phyloP scores from a whole-genome alignment of 1,140 invertebrate species.

The Andrena cerasifolii region DNA sequence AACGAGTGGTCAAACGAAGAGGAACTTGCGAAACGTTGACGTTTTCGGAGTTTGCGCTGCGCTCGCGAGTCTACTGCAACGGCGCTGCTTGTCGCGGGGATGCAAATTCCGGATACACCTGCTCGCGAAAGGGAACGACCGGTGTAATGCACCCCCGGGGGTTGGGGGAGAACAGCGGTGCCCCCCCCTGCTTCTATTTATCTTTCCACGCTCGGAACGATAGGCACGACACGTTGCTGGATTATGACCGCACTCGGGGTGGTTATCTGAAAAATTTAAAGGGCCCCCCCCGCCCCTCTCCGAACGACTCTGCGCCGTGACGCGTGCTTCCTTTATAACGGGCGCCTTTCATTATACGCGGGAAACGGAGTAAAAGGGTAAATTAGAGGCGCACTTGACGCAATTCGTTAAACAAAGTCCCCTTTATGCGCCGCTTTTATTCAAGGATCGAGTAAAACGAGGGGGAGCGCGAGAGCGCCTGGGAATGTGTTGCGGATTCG shows the following conservation, averaged over 20 bases:
- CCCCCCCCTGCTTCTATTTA: conserved; percentile 22
- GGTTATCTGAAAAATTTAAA: conserved; percentile 42
- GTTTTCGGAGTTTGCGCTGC: neutral
- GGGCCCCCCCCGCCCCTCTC: too few species aligned
- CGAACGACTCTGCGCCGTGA: conserved; percentile 12
- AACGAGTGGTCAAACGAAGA: neutral
- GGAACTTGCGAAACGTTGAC: neutral
- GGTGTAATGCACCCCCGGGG: conserved; percentile 18
- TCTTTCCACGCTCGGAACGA: conserved; percentile 28
- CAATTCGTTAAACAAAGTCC: conserved; percentile 24
- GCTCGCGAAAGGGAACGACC: conserved; percentile 19
- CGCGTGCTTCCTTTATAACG: conserved; percentile 4
- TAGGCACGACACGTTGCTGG: conserved; percentile 30
- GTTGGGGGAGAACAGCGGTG: neutral
- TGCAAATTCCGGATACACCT: conserved; percentile 1
- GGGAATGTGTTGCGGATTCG: neutral
- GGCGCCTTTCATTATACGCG: conserved; percentile 16
- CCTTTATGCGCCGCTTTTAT: conserved; percentile 10
- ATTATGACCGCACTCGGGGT: conserved; percentile 37
- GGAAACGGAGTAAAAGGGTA: neutral
- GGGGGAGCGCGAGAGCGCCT: too few species aligned
- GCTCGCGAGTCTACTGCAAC: neutral
- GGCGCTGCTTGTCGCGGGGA: neutral
- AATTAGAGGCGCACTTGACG: neutral
- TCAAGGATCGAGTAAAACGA: conserved; percentile 3